Evolutionary conservation across 2,888 invertebrate species (phyloP).

Genomic region (Oxytorus armatus): DNA sequence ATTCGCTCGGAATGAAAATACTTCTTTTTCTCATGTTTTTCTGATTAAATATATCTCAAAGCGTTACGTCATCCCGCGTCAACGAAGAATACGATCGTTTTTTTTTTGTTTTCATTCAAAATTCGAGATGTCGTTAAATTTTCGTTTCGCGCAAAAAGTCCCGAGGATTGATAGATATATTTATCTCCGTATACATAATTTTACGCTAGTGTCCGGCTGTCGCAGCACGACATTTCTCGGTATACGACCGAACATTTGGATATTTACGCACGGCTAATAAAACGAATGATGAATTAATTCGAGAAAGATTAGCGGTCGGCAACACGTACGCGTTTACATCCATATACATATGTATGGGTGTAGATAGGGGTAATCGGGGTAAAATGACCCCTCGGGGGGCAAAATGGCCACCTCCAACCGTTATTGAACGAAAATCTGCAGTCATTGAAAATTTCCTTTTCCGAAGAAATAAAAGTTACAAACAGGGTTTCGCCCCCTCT

Average conservation of each 20-base stretch:
- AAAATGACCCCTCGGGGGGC: too few relatives aligned
- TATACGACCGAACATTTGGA: background rate
- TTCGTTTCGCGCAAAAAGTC: constrained; percentile 5
- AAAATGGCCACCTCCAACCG: too few relatives aligned
- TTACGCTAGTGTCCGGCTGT: constrained; percentile 29
- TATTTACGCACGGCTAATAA: constrained; percentile 3
- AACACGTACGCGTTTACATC: background rate
- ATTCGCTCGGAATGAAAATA: too few relatives aligned
- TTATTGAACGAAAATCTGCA: too few relatives aligned
- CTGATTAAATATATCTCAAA: too few relatives aligned
- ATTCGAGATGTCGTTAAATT: constrained; percentile 39
- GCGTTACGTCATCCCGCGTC: constrained; percentile 9
- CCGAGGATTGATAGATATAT: constrained; percentile 12
- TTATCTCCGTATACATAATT: constrained; percentile 42
- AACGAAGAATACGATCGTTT: constrained; percentile 26
- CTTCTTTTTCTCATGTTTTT: too few relatives aligned
- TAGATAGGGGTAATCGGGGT: too few relatives aligned
- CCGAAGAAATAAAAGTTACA: too few relatives aligned
- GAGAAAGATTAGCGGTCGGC: background rate
- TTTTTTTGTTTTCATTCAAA: too few relatives aligned
- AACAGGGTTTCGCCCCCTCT: too few relatives aligned
- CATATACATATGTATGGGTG: too few relatives aligned
- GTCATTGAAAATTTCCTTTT: too few relatives aligned
- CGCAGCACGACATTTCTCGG: constrained; percentile 21
- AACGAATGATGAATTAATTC: background rate